Evolutionary conservation across 2,888 invertebrate species (phyloP).

Genomic region (Hanleya hanleyi): DNA sequence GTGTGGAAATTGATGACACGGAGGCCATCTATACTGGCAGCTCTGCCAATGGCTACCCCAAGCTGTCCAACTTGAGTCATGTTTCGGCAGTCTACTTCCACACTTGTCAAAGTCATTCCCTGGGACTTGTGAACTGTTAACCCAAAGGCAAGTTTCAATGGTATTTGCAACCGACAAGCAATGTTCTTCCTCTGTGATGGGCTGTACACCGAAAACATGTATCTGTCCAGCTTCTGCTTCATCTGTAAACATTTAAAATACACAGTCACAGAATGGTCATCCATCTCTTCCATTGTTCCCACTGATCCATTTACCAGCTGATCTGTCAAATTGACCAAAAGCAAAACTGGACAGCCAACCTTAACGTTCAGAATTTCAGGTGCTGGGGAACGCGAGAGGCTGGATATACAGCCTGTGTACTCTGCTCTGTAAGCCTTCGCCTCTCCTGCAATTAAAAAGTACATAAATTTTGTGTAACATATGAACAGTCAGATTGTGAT

Average conservation of each 20-base stretch:
- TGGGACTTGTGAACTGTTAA: conserved; percentile 25
- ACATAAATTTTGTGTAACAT: no score
- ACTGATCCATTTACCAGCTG: neutral
- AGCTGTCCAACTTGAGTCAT: conserved; percentile 19
- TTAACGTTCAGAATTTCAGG: no score
- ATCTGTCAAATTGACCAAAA: neutral
- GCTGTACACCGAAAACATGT: neutral
- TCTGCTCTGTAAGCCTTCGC: no score
- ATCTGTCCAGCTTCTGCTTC: neutral
- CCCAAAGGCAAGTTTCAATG: conserved; percentile 24
- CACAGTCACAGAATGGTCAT: neutral
- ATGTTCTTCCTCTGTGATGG: neutral
- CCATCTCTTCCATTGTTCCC: neutral
- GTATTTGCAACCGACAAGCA: conserved; percentile 15
- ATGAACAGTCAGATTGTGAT: no score
- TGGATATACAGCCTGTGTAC: no score
- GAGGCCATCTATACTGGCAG: conserved; percentile 12
- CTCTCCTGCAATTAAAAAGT: no score
- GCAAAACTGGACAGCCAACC: no score
- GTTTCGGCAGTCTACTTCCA: conserved; percentile 23
- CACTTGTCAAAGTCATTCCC: conserved; percentile 22
- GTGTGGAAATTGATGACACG: conserved; percentile 22
- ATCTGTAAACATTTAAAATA: neutral
- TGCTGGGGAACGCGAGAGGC: no score
- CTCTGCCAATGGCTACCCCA: conserved; percentile 28